A percentile compares a stretch with the other conserved stretches of the same genome.
Conservation (phyloP, 2,797 vertebrate species). For the Adrianichthys oophorus region DNA sequence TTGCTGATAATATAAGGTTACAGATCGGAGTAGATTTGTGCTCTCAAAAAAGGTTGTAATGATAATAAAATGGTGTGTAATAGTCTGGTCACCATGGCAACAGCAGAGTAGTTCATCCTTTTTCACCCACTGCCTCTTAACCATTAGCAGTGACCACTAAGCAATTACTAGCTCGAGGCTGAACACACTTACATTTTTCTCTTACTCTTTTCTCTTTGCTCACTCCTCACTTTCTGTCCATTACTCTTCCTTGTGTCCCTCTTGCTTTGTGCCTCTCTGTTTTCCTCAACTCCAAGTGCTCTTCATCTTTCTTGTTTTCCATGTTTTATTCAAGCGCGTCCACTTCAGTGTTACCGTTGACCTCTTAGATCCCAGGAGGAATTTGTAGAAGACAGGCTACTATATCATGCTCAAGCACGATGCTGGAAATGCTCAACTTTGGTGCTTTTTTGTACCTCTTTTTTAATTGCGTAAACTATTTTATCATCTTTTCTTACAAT, state of each 20-base stretch:
- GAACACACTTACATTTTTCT: slow-evolving; percentile 8
- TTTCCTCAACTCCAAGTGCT: background rate
- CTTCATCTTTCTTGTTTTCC: background rate
- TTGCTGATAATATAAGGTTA: background rate
- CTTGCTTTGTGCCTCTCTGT: background rate
- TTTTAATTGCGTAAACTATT: no score
- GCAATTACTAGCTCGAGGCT: slow-evolving; percentile 29
- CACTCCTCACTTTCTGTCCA: background rate
- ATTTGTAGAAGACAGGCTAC: background rate
- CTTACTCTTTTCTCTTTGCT: slow-evolving; percentile 1
- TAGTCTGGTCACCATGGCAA: slow-evolving; percentile 64
- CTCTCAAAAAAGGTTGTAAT: slow-evolving; percentile 3
- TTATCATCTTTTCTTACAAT: no score
- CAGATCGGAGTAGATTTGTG: background rate
- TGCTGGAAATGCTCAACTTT: no score
- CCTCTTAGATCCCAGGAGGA: background rate
- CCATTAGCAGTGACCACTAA: slow-evolving; percentile 39
- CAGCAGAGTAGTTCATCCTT: slow-evolving; percentile 41
- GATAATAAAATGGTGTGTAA: slow-evolving; percentile 49
- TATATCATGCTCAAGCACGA: background rate
- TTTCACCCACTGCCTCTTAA: slow-evolving; percentile 39
- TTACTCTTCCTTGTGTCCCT: background rate
- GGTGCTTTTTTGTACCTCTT: no score
- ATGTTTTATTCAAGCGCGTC: background rate
- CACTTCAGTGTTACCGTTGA: background rate